Base-by-base conservation (phyloP, 2,888 invertebrate genomes). In the Vesta saturnalis region DNA sequence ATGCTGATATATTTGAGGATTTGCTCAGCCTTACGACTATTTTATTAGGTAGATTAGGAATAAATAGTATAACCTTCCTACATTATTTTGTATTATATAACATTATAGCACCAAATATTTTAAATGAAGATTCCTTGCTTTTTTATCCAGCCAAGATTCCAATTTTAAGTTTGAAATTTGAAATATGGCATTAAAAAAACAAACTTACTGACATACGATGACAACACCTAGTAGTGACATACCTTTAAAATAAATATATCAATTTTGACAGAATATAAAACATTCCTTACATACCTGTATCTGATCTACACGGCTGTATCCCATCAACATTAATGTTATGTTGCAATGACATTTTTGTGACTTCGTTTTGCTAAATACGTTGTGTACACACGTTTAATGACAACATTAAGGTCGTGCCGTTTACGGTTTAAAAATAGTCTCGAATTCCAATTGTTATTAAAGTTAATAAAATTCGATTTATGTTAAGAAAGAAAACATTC, bases 41-140 rank as follows among this genome's bases (percentile, higher is more conserved):
- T 52, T 52, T 52, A 52, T 52, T 52, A 18, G 52, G 52, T 52
- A 19, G 52, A 52, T 52, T 52, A 52, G 19, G 52, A 19, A 52
- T 52, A 52, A 52, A 49, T 18, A 15, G 47, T 49, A 49, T 18
- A 18, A 18, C 19, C 19, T 52, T 21, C 6, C n/a, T 10, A 43
- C 12, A 14, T 43, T 43, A 43, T 43, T 43, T 12, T 19, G 15
- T 52, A 52, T 19, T 52, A 21, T 19, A 52, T 8, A 19, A 39
- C 12, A 39, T 10, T 12, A n/a, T 8, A 39, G 3, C n/a, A 39
- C 39, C 2, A n/a, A 39, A n/a, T 39, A 39, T 12, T n/a, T n/a
- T n/a, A n/a, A n/a, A n/a, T n/a, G n/a, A n/a, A n/a, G n/a, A n/a
- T n/a, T n/a, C n/a, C n/a, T n/a, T n/a, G n/a, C n/a, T n/a, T n/a